phyloP scores from a whole-genome alignment of 2,888 invertebrate genomes.

The Rhagonycha fulva region DNA sequence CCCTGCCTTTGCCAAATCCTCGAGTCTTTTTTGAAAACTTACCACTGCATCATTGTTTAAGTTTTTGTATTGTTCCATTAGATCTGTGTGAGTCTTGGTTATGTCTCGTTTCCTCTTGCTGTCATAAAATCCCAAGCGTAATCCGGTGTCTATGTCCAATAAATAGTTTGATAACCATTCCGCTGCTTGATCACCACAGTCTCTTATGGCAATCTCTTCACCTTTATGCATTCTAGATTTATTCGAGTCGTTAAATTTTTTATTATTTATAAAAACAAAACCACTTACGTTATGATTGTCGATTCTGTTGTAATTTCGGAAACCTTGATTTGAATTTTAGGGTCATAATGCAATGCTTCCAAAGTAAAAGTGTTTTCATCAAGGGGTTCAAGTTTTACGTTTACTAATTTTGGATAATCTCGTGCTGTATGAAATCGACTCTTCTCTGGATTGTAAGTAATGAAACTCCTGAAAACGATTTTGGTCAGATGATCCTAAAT shows the following conservation, averaged over 20 bases:
- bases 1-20: neutral
- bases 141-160: conserved; percentile 43
- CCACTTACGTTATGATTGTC: conserved; percentile 18
- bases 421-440: conserved; percentile 54
- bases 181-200: conserved; percentile 67
- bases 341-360: conserved; percentile 55
- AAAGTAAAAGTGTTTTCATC: conserved; percentile 52
- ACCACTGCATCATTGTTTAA: conserved; percentile 45
- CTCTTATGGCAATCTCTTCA: conserved; percentile 44
- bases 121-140: conserved; percentile 50
- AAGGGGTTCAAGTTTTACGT: conserved; percentile 52
- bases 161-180: conserved; percentile 62
- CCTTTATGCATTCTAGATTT: conserved; percentile 6
- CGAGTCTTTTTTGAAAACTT: neutral
- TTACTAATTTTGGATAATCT: conserved; percentile 55
- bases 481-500: neutral
- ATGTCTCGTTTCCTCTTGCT: conserved; percentile 40
- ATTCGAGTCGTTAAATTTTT: neutral
- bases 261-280: neutral
- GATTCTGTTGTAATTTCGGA: conserved; percentile 43
- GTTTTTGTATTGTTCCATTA: conserved; percentile 43
- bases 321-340: conserved; percentile 52
- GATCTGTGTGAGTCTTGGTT: conserved; percentile 36
- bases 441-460: conserved; percentile 53
- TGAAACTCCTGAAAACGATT: conserved; percentile 3